phyloP scores from a whole-genome alignment of 1,140 invertebrate genomes.

The Protaetia brevitarsis region DNA sequence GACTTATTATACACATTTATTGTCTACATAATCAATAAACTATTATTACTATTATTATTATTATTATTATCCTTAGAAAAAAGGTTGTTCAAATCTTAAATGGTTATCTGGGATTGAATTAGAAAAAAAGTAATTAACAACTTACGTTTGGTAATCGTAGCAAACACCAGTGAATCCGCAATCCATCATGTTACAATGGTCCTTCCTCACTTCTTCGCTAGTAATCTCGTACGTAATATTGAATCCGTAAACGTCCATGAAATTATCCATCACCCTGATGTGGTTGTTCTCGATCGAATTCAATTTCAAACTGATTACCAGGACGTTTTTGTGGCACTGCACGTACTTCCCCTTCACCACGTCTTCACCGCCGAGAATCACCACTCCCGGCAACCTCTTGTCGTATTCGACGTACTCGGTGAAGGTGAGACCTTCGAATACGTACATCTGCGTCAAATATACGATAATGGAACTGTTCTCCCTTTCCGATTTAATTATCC shows the following conservation, averaged over 20 bases:
- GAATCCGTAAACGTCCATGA: constrained; percentile 86
- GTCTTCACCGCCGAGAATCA: constrained; percentile 66
- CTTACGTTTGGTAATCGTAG: constrained; percentile 45
- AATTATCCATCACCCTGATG: constrained; percentile 71
- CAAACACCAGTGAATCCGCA: constrained; percentile 87
- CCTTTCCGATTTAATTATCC: constrained; percentile 77
- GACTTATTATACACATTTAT: no score
- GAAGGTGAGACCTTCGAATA: constrained; percentile 69
- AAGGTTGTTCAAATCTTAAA: no score
- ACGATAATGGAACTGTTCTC: constrained; percentile 67
- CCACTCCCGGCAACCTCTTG: constrained; percentile 58
- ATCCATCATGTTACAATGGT: constrained; percentile 72
- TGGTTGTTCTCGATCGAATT: constrained; percentile 76
- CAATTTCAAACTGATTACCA: constrained; percentile 75
- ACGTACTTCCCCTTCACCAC: constrained; percentile 66
- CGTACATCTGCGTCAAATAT: constrained; percentile 85
- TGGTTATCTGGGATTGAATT: no score
- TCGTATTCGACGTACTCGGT: constrained; percentile 81
- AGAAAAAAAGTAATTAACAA: no score
- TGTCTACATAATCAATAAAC: no score
- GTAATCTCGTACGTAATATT: constrained; percentile 88
- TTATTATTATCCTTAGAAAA: no score
- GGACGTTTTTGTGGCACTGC: constrained; percentile 67
- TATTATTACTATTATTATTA: no score
- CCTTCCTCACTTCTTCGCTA: constrained; percentile 51